A percentile compares a stretch with the other conserved stretches of the same genome.
phyloP scores from a whole-genome alignment of 2,888 invertebrate genomes.

The Diachrysia chrysitis region DNA sequence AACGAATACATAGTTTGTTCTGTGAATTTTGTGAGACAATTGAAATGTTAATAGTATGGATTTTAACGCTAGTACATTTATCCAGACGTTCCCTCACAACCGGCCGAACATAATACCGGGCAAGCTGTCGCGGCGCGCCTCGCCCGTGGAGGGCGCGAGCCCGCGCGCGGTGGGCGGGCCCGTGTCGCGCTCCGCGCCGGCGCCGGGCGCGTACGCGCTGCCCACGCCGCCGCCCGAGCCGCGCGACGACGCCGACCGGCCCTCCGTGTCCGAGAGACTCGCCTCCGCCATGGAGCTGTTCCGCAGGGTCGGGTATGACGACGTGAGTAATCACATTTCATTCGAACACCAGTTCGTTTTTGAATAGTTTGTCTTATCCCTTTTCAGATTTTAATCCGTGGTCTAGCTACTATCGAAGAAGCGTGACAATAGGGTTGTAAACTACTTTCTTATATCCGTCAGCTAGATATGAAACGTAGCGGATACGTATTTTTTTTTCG shows the following conservation, averaged over 20 bases:
- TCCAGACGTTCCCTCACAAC: constrained; percentile 30
- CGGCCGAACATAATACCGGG: constrained; percentile 18
- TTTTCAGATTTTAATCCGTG: background rate
- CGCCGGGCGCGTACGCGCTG: background rate
- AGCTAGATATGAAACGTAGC: background rate
- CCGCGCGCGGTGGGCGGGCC: constrained; percentile 51
- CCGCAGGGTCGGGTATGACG: constrained; percentile 1
- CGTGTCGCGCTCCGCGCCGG: constrained; percentile 22
- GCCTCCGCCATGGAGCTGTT: constrained; percentile 36
- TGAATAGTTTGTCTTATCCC: background rate
- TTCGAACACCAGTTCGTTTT: background rate
- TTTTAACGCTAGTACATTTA: no score
- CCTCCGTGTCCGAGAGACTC: background rate
- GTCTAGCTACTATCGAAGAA: background rate
- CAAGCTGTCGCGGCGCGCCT: constrained; percentile 31
- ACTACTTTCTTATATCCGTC: background rate
- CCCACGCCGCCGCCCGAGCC: background rate
- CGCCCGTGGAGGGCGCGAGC: constrained; percentile 46
- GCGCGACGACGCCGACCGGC: background rate
- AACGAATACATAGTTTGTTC: no score
- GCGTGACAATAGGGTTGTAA: no score
- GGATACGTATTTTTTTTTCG: background rate
- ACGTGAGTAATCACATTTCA: background rate
- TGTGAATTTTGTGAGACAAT: no score
- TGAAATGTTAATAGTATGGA: no score